A percentile compares a stretch with the other conserved stretches of the same genome.
Conservation (phyloP, 23 tunicate genomes). For the Trididemnum nubilum region DNA sequence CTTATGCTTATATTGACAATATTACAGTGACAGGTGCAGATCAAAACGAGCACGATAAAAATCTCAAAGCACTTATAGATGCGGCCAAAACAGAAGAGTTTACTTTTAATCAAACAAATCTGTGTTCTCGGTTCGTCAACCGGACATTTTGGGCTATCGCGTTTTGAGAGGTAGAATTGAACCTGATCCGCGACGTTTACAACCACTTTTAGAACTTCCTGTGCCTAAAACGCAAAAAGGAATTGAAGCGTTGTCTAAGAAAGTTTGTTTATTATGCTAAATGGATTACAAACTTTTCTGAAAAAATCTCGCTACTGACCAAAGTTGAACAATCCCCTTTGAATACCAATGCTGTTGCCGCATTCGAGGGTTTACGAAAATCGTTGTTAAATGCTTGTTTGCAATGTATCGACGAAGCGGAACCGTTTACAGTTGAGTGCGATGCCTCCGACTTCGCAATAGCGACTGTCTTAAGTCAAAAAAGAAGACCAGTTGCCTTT, state of each 20-base stretch:
- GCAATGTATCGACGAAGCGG: neutral
- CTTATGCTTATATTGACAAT: conserved; percentile 4
- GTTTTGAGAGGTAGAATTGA: neutral
- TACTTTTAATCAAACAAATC: neutral
- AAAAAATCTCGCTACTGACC: neutral
- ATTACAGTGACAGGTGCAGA: neutral
- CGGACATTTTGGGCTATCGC: neutral
- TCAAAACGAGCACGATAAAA: conserved; percentile 3
- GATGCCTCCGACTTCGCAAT: conserved; percentile 3
- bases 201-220: conserved; percentile 15
- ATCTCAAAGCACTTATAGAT: too few species aligned
- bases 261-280: conserved; percentile 35
- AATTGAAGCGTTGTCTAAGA: neutral
- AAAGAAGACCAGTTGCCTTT: conserved; percentile 35
- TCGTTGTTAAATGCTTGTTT: neutral
- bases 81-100: neutral
- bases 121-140: neutral
- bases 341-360: neutral
- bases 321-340: neutral
- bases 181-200: conserved; percentile 15
- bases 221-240: too few species aligned
- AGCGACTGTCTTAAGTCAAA: conserved; percentile 18
- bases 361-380: neutral
- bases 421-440: conserved; percentile 5
- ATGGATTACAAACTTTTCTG: conserved; percentile 29